Evolutionary conservation across 2,888 invertebrate genomes (phyloP).

Genomic region (Sinodicranocentrus sp.): DNA sequence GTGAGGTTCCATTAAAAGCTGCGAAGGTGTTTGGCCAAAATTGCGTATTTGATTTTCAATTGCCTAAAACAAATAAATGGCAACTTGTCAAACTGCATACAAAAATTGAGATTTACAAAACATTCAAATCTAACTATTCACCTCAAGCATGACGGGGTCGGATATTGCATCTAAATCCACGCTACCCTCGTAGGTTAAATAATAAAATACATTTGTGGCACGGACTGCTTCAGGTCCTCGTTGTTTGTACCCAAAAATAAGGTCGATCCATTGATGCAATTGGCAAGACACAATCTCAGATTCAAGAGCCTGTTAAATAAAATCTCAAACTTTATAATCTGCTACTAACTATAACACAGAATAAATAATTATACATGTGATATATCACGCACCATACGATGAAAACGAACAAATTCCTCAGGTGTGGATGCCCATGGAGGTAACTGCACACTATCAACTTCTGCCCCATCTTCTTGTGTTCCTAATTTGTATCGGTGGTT

Average conservation of each 20-base stretch:
- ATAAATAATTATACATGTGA: not conserved
- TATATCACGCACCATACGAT: conserved; percentile 88
- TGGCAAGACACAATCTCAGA: conserved; percentile 99
- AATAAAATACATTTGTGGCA: conserved; percentile 99
- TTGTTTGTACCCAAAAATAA: conserved; percentile 99
- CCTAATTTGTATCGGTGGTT: conserved; percentile 91
- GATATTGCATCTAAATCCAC: conserved; percentile 94
- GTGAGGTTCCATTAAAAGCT: conserved; percentile 98
- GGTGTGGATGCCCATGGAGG: conserved; percentile 98
- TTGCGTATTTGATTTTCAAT: conserved; percentile 98
- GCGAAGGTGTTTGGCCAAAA: conserved; percentile 99
- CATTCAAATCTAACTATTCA: conserved; percentile 68
- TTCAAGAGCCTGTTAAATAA: conserved; percentile 87
- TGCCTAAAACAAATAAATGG: conserved; percentile 79
- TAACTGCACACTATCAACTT: conserved; percentile 91
- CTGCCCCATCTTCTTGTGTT: conserved; percentile 88
- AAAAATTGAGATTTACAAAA: not conserved
- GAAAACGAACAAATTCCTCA: conserved; percentile 98
- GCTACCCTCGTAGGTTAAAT: conserved; percentile 98
- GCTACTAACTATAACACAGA: not conserved
- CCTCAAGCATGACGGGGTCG: conserved; percentile 94
- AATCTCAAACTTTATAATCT: not conserved
- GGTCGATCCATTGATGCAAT: conserved; percentile 99
- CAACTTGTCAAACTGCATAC: not conserved
- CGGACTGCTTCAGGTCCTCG: conserved; percentile 97